Base-by-base conservation (phyloP, 2,888 invertebrate species). In the Isoperla grammatica region DNA sequence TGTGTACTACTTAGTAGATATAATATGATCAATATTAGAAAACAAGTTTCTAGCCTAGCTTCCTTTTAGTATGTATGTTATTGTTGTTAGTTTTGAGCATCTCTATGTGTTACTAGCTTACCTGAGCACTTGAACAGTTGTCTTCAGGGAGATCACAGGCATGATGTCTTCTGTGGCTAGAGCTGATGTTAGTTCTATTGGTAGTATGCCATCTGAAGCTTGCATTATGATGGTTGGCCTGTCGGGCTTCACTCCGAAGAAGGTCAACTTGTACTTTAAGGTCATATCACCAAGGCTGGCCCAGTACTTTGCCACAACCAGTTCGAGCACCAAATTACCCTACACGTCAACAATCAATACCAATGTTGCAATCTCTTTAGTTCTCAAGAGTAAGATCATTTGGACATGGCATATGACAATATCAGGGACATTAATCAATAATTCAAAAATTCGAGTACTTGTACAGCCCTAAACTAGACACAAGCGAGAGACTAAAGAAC, bases 261-360 rank as follows among this genome's bases (percentile, higher is more conserved):
- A 93, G 69, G 86, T 84, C 46, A 97, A 74, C 40, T 78, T 81
- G 74, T 92, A 93, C 72, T 85, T 83, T 19, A 94, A 73, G 43
- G 74, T 75, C 57, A 88, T 81, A 45, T 88, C 88, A 23, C 93
- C 94, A 57, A 90, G 78, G 78, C 88, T 93, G 9, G 95, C 90
- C 96, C 96, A 97, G 81, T 93, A 95, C 75, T 95, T 95, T 8
- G 94, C 94, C 63, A 97, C 81, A 60, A 88, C 92, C 43, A 97
- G 76, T 76, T 98, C 97, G 61, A 97, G 74, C 17, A 92, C 87
- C 20, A 86, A 77, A 61, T 87, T 87, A 59, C 87, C 86, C 84
- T 87, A 71, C 19, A 71, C 49, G 17, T 19, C 2, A 45, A 9
- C 9, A 42, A 20, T 6, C 4, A 20, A 48, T 9, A 20, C n/a